Evolutionary conservation across 2,797 vertebrate species (phyloP).

Genomic region (Enteromius anoplus): DNA sequence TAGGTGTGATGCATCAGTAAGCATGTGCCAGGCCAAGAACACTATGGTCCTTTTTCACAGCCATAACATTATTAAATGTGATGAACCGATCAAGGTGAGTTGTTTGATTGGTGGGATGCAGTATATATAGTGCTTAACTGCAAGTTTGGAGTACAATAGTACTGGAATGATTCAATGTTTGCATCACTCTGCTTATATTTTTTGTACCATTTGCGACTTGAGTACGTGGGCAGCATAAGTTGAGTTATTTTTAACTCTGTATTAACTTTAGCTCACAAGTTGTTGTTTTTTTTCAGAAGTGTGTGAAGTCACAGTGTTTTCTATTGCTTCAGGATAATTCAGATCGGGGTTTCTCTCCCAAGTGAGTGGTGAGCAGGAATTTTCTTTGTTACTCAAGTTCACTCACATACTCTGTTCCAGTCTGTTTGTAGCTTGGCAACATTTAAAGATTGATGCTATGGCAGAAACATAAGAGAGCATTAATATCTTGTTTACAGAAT

Average conservation of each 20-base stretch:
- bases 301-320: conserved; percentile 1
- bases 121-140: too few species aligned
- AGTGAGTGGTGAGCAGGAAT: neutral
- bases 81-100: neutral
- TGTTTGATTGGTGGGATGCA: neutral
- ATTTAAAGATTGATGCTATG: conserved; percentile 12
- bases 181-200: neutral
- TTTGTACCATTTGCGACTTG: neutral
- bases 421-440: conserved; percentile 25
- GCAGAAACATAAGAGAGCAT: conserved; percentile 2
- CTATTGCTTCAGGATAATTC: conserved; percentile 8
- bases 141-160: neutral
- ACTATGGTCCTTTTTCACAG: neutral
- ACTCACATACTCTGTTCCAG: neutral
- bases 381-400: conserved; percentile 23
- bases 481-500: conserved; percentile 10
- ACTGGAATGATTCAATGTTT: neutral
- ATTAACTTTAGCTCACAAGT: neutral
- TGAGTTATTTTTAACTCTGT: neutral
- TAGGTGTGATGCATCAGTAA: neutral
- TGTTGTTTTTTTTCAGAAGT: neutral
- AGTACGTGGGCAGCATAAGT: neutral
- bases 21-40: neutral
- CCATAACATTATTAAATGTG: neutral
- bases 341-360: neutral